Base-by-base conservation (phyloP, 2,888 invertebrate genomes). In the Corbicula japonica region DNA sequence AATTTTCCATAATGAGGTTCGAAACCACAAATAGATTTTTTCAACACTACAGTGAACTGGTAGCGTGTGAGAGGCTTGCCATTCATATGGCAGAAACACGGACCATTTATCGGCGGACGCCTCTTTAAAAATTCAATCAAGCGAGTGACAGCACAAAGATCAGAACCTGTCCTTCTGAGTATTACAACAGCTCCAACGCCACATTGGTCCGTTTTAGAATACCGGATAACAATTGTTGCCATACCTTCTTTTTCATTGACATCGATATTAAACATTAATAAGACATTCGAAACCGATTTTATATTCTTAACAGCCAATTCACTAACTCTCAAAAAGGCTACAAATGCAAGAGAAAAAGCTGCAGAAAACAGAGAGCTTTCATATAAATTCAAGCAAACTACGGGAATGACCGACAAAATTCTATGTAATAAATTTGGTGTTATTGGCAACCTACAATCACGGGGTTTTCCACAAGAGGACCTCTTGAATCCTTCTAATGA, bases 311-410 rank as follows among this genome's bases (percentile, higher is more conserved):
- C 38, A 3, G 61, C 32, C 23, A 61, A 21, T n/a, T 38, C 38
- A n/a, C 61, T 41, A 23, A 61, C 61, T 21, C 38, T 30, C 15
- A 61, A 38, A 26, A 61, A 12, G 23, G 38, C 38, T 23, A 61
- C 35, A 18, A 38, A 38, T 38, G 61, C 35, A 2, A 61, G 5
- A 15, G 41, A 38, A 18, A 38, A 62, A 28, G 18, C 61, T 28
- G 61, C 61, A 2, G 61, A 15, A 35, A 62, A 62, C 3, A 62
- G 30, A 2, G 2, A 2, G 12, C 18, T n/a, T 41, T 60, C 60
- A 62, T 44, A 62, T 4, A 12, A 2, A 18, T 62, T 30, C 15
- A 5, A 15, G 41, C 61, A 61, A 3, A 38, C 23, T 23, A 26
- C 10, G 35, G 23, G 15, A 10, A 61, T 4, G 18, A 38, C 38